These are phyloP conservation scores for Aegithalos caudatus DNA, from an alignment of 2,113 vertebrate species.

Conservation along the genomic window DNA sequence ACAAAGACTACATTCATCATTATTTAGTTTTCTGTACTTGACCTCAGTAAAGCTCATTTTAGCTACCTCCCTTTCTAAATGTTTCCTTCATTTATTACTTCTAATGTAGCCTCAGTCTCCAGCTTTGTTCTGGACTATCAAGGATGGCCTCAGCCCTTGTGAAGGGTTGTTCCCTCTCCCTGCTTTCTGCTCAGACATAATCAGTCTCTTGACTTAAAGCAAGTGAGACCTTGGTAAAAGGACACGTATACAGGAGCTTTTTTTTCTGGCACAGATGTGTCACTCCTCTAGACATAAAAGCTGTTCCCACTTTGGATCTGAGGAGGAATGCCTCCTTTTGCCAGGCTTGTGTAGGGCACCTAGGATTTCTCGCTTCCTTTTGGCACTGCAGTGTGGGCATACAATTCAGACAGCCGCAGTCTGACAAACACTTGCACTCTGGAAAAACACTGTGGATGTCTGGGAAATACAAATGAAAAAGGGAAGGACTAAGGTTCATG, in stretches of 20 bases:
- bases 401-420: background rate
- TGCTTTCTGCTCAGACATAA: background rate
- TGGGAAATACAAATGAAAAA: background rate
- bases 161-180: background rate
- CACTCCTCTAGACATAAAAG: background rate
- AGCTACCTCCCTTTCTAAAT: background rate
- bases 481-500: background rate
- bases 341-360: background rate
- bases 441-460: background rate
- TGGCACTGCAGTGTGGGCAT: background rate
- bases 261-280: background rate
- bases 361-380: background rate
- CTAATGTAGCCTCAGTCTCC: background rate
- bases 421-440: background rate
- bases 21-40: background rate
- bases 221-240: background rate
- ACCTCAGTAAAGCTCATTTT: background rate
- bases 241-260: background rate
- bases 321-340: background rate
- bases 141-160: background rate
- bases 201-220: background rate
- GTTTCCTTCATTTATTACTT: background rate
- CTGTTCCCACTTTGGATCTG: background rate
- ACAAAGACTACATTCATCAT: background rate
- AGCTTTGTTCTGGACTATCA: background rate